Conservation (phyloP, 2,888 invertebrate genomes). For the Lacanobia wlatinum region DNA sequence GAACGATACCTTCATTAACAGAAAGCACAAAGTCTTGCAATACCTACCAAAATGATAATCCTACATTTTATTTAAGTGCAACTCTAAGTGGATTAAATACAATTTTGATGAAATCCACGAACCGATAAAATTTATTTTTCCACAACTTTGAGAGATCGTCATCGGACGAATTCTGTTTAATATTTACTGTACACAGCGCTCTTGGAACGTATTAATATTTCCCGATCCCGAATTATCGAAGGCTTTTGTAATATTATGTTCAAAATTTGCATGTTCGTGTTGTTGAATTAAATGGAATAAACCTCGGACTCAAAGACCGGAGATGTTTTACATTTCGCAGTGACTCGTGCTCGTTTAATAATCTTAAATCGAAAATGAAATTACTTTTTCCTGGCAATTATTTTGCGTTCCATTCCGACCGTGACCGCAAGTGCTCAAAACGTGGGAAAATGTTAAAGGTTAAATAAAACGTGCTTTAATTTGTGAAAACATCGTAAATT, state of each 20-base stretch:
- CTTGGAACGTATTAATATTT: slow-evolving; percentile 46
- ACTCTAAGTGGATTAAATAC: slow-evolving; percentile 10
- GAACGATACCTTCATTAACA: no score
- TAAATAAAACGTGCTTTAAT: slow-evolving; percentile 6
- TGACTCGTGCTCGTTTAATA: not conserved
- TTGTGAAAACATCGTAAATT: not conserved
- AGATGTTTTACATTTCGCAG: slow-evolving; percentile 8
- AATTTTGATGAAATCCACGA: slow-evolving; percentile 34
- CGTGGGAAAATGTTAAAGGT: slow-evolving; percentile 11
- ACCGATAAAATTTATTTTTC: slow-evolving; percentile 38
- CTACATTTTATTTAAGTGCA: slow-evolving; percentile 26
- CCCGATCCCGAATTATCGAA: slow-evolving; percentile 33
- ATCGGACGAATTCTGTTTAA: slow-evolving; percentile 25
- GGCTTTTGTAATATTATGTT: slow-evolving; percentile 37
- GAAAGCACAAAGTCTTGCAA: not conserved
- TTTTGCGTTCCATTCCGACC: slow-evolving; percentile 7
- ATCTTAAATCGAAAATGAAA: slow-evolving; percentile 19
- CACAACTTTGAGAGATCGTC: slow-evolving; percentile 30
- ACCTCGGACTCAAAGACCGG: not conserved
- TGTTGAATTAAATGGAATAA: slow-evolving; percentile 50
- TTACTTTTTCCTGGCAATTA: slow-evolving; percentile 25
- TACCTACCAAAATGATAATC: not conserved
- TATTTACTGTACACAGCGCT: slow-evolving; percentile 42
- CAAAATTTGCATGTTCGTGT: slow-evolving; percentile 57
- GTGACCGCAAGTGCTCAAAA: slow-evolving; percentile 21